Conservation (phyloP, 2,113 vertebrate genomes). For the Leucosticte australis region DNA sequence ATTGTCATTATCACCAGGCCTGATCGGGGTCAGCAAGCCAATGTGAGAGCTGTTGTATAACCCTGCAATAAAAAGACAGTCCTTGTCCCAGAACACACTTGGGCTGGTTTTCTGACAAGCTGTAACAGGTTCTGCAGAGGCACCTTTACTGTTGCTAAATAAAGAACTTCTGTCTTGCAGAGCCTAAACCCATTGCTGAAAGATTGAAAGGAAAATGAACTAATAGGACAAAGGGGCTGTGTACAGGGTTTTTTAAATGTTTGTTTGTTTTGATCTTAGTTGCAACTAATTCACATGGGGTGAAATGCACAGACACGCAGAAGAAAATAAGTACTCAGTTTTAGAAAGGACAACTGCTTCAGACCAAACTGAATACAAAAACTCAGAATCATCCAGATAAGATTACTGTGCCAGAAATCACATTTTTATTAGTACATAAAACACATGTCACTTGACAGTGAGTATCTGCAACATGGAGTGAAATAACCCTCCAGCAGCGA, state of each 20-base stretch:
- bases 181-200: slow-evolving; percentile 51
- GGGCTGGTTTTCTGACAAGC: slow-evolving; percentile 44
- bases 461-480: background rate
- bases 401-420: slow-evolving; percentile 32
- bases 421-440: slow-evolving; percentile 55
- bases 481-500: slow-evolving; percentile 54
- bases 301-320: background rate
- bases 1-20: background rate
- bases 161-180: slow-evolving; percentile 58
- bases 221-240: slow-evolving; percentile 26
- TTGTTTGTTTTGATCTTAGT: slow-evolving; percentile 34
- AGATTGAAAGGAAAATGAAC: slow-evolving; percentile 39
- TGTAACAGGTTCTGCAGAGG: slow-evolving; percentile 50
- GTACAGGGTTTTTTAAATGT: accelerated
- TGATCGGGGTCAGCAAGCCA: slow-evolving; percentile 8
- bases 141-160: slow-evolving; percentile 65
- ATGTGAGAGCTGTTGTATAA: slow-evolving; percentile 3
- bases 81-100: slow-evolving; percentile 49
- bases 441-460: slow-evolving; percentile 51
- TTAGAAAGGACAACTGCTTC: background rate
- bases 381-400: background rate
- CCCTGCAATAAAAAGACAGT: slow-evolving; percentile 14
- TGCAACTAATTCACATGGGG: background rate
- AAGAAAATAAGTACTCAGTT: background rate
- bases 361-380: background rate